Base-by-base conservation (phyloP, 2,113 vertebrate genomes). In the Maccullochella peelii region DNA sequence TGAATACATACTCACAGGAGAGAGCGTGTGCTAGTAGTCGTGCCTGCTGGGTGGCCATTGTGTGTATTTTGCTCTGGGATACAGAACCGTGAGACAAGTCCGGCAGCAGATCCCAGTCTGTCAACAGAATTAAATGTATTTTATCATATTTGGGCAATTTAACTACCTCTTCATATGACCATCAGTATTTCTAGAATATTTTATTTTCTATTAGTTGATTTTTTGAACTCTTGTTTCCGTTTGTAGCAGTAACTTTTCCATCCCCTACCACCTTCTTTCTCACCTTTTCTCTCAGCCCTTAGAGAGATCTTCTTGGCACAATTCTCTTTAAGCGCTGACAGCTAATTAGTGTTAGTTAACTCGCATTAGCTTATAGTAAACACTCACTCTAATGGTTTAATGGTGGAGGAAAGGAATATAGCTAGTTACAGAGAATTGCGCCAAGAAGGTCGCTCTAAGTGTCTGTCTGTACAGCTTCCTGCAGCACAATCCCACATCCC, bases 61-160 rank as follows among this genome's bases (percentile, higher is more conserved):
- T 15, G 50, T 89, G 54, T 67, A 97, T 94, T 83, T 97, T 98
- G 23, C 93, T 93, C 77, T 94, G 83, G 12, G 97, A 92, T 10
- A 97, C 93, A n/a, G 90, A 94, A 77, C 96, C 97, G 47, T 91
- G 90, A 67, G 95, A 96, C 76, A 98, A 78, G 77, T 97, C 96
- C 80, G 87, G 93, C 36, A 99, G 96, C 52, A 98, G 94, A 78
- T 91, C 95, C 90, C 95, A 93, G 93, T 97, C 97, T 99, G 94
- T 84, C 69, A 79, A 86, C 65, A 90, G 42, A 89, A 21, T 3
- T 0, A 62, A 63, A 30, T 1, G 0, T 25, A 8, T 79, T 62
- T 63, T 3, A 27, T 18, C 3, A 63, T 20, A 20, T 68, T 38
- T 40, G 23, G 15, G 3, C 4, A 49, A 54, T n/a, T 25, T 14